Conservation (phyloP, 92 coral and sea anemone species). For the Paragorgia papillata region DNA sequence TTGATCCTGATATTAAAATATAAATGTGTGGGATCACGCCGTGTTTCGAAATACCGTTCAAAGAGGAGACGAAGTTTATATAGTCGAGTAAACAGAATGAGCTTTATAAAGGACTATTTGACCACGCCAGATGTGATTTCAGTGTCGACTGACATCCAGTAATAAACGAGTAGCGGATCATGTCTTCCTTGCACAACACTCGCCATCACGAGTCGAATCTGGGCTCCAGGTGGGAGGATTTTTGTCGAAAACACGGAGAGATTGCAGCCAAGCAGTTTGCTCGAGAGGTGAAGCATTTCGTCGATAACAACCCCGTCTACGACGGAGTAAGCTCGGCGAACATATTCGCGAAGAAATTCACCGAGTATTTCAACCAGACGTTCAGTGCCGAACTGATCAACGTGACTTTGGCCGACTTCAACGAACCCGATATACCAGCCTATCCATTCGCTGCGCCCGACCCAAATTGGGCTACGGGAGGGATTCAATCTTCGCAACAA, state of each 20-base stretch:
- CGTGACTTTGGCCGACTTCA: conserved; percentile 76
- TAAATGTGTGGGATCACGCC: too few relatives aligned
- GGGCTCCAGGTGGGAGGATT: conserved; percentile 95
- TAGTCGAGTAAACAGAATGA: not conserved
- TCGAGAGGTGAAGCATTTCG: conserved; percentile 89
- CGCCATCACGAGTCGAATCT: conserved; percentile 57
- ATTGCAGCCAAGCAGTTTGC: conserved; percentile 87
- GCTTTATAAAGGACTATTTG: not conserved
- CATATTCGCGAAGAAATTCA: conserved; percentile 90
- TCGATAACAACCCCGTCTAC: conserved; percentile 89
- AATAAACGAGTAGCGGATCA: not conserved
- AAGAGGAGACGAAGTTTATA: not conserved
- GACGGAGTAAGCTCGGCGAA: conserved; percentile 91
- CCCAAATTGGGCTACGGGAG: not conserved
- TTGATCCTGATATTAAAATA: too few relatives aligned
- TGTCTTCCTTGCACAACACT: not conserved
- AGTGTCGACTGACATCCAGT: not conserved
- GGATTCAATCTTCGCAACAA: not conserved
- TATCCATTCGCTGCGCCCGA: conserved; percentile 86
- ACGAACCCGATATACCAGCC: conserved; percentile 96
- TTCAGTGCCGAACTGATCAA: conserved; percentile 90
- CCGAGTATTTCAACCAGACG: conserved; percentile 81
- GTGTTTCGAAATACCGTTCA: not conserved
- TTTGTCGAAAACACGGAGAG: conserved; percentile 89
- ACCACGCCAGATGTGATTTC: not conserved